A percentile compares a stretch with the other conserved stretches of the same genome.
phyloP scores from a whole-genome alignment of 2,797 vertebrate genomes.

The Borostomias antarcticus region DNA sequence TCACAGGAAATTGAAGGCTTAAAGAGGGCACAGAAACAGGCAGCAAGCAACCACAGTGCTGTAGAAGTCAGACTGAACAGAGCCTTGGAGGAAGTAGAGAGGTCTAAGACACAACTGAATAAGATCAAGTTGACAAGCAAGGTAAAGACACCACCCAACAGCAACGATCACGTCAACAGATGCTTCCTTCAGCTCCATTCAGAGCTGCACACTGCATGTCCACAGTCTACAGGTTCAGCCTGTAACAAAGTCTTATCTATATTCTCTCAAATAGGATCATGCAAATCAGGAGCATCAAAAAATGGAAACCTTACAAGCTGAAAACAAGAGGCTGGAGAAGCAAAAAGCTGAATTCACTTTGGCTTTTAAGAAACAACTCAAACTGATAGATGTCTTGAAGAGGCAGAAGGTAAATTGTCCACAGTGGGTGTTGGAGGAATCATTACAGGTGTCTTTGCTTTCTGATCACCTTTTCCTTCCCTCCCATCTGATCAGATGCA shows the following conservation, averaged over 20 bases:
- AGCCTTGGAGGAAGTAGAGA: slow-evolving; percentile 89
- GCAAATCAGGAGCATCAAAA: slow-evolving; percentile 82
- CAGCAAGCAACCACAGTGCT: slow-evolving; percentile 74
- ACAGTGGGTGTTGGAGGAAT: background rate
- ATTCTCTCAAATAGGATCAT: slow-evolving; percentile 74
- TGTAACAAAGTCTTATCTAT: background rate
- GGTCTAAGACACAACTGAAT: slow-evolving; percentile 82
- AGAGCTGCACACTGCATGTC: no score
- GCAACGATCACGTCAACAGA: background rate
- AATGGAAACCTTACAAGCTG: slow-evolving; percentile 84
- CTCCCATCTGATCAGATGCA: slow-evolving; percentile 83
- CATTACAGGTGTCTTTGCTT: background rate
- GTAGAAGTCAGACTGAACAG: slow-evolving; percentile 89
- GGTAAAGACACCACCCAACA: slow-evolving; percentile 64
- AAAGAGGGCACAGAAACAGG: slow-evolving; percentile 84
- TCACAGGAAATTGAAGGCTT: slow-evolving; percentile 85
- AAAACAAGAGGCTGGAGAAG: slow-evolving; percentile 92
- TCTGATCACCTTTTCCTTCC: background rate
- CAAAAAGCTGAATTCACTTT: slow-evolving; percentile 90
- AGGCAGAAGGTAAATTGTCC: slow-evolving; percentile 87
- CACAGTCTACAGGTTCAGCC: background rate
- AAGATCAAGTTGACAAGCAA: slow-evolving; percentile 86
- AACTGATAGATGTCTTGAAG: slow-evolving; percentile 94
- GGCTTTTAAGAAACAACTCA: slow-evolving; percentile 94
- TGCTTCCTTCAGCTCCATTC: no score